Conservation (phyloP, 2,888 invertebrate genomes). For the Leucophenga montana region DNA sequence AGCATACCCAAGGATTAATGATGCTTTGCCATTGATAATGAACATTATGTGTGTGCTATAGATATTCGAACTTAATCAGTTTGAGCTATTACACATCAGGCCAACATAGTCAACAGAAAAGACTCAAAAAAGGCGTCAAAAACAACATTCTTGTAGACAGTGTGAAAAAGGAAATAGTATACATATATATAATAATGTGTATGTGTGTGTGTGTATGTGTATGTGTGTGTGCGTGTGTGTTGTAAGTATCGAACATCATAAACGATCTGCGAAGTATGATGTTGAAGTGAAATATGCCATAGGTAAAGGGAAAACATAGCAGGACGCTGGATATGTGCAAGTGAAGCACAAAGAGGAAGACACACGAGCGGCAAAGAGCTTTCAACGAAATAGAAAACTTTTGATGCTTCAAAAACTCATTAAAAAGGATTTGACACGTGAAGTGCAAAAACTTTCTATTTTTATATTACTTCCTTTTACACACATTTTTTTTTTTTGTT, state of each 20-base stretch:
- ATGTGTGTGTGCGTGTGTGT: too few species aligned
- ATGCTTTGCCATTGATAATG: not conserved
- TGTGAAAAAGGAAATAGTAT: not conserved
- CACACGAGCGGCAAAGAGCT: slow-evolving; percentile 18
- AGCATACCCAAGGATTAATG: not conserved
- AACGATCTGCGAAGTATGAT: not conserved
- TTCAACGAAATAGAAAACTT: slow-evolving; percentile 64
- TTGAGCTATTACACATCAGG: slow-evolving; percentile 6
- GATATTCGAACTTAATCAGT: slow-evolving; percentile 30
- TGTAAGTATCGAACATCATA: too few species aligned
- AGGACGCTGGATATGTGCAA: not conserved
- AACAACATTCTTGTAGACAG: not conserved
- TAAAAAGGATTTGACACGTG: slow-evolving; percentile 70
- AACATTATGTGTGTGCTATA: slow-evolving; percentile 11
- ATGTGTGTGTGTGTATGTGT: too few species aligned
- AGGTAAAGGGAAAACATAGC: not conserved
- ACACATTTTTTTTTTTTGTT: slow-evolving; percentile 56
- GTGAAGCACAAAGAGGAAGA: not conserved
- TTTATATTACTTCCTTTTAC: slow-evolving; percentile 65
- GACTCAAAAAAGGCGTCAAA: not conserved
- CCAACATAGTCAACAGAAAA: not conserved
- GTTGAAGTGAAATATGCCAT: not conserved
- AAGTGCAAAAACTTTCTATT: slow-evolving; percentile 66
- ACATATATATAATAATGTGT: too few species aligned
- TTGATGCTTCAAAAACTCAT: slow-evolving; percentile 68